Base-by-base conservation (phyloP, 2,888 invertebrate genomes). In the Ditula angustiorana region DNA sequence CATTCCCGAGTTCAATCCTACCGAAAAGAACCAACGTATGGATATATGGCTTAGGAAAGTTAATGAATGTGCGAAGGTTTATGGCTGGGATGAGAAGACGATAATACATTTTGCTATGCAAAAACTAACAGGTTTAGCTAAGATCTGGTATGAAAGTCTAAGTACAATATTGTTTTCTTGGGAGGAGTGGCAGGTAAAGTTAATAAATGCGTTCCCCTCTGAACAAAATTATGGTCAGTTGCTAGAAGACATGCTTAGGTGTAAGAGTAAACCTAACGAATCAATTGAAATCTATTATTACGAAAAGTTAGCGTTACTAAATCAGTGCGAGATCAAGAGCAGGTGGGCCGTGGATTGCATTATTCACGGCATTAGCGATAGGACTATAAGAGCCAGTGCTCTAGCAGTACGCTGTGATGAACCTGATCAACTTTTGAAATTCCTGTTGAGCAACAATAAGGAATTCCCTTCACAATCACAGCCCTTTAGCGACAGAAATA, bases 331-430 rank as follows among this genome's bases (percentile, higher is more conserved):
- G 3, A 55, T 55, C 3, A 5, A 3, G 1, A 26, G 53, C 0
- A 37, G 13, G 3, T 7, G 5, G 13, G 53, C 53, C 4, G 53
- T 55, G 7, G 53, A 55, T n/a, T 55, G 66, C 30, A 53, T 66
- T 21, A 68, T 58, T 5, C 61, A 67, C 33, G 67, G 64, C 13
- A 28, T 67, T 1, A 35, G 11, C 11, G 67, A 67, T 21, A 64
- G 50, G n/a, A 67, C 61, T 0, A 61, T 53, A 26, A 56, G 57
- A 21, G 57, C 64, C 11, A 60, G 64, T 49, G 67, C 67, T 5
- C 11, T 61, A 35, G 67, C 67, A n/a, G 28, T 67, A 11, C 64
- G 64, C 1, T 67, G 67, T 26, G 30, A 21, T 2, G 52, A 52
- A 7, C 52, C 61, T 0, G 37, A 55, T 24, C 37, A 67, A 23